Evolutionary conservation across 2,113 vertebrate genomes (phyloP).

Genomic region (Dicrurus megarhynchus): DNA sequence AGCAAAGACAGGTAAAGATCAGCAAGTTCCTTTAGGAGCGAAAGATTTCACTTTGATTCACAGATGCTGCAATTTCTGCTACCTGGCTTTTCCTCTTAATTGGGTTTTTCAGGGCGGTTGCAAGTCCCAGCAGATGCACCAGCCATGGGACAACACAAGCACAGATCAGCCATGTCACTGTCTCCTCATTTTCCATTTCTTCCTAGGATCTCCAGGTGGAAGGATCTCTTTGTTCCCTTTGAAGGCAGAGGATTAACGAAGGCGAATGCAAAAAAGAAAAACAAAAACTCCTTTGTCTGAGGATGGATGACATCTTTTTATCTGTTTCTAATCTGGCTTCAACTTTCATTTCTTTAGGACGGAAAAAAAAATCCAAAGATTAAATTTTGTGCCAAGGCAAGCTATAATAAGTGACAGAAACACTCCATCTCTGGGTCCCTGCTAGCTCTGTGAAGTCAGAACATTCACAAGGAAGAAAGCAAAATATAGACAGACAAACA

Average conservation of each 20-base stretch:
- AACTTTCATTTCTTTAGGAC: slow-evolving; percentile 40
- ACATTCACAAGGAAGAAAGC: slow-evolving; percentile 13
- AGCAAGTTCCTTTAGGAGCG: rapidly evolving
- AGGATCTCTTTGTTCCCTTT: slow-evolving; percentile 17
- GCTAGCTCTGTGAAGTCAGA: slow-evolving; percentile 48
- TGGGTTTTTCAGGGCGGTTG: background rate
- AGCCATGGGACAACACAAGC: background rate
- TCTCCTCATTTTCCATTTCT: background rate
- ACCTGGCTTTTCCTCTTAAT: background rate
- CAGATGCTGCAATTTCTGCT: background rate
- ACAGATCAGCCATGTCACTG: background rate
- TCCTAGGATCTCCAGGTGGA: background rate
- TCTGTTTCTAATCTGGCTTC: slow-evolving; percentile 51
- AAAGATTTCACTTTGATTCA: background rate
- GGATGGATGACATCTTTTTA: slow-evolving; percentile 31
- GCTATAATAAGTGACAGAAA: slow-evolving; percentile 43
- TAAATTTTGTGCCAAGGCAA: slow-evolving; percentile 36
- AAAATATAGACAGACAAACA: slow-evolving; percentile 22
- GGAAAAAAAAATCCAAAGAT: slow-evolving; percentile 1
- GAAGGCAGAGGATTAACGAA: slow-evolving; percentile 37
- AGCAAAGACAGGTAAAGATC: background rate
- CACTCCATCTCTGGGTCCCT: background rate
- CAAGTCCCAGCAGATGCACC: background rate
- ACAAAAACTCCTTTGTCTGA: slow-evolving; percentile 33
- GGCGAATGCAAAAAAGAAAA: slow-evolving; percentile 16